Conservation (phyloP, 2,888 invertebrate genomes). For the Mesoligia furuncula region DNA sequence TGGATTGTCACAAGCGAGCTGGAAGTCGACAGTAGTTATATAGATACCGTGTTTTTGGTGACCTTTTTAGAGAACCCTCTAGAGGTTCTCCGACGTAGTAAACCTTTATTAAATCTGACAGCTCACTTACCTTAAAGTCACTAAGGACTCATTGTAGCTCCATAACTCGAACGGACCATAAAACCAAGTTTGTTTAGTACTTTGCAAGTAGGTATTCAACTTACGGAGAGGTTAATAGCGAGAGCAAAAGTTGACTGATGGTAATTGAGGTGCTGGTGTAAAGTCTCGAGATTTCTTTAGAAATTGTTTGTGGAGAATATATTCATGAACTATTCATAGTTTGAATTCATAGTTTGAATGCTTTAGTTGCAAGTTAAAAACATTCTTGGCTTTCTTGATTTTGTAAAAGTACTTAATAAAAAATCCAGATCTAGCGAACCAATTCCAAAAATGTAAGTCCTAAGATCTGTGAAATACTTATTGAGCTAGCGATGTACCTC, state of each 20-base stretch:
- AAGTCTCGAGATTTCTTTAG: slow-evolving; percentile 24
- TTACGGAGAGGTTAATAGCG: slow-evolving; percentile 39
- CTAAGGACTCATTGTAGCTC: slow-evolving; percentile 30
- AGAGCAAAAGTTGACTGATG: slow-evolving; percentile 25
- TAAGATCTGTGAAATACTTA: neutral
- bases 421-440: neutral
- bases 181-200: slow-evolving; percentile 48
- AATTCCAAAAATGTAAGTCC: neutral
- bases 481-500: neutral
- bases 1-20: neutral
- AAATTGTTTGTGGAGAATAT: slow-evolving; percentile 14
- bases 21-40: neutral
- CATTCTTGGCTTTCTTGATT: neutral
- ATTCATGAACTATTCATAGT: neutral
- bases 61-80: slow-evolving; percentile 14
- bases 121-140: slow-evolving; percentile 41
- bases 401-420: neutral
- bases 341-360: neutral
- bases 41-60: neutral
- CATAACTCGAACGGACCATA: slow-evolving; percentile 39
- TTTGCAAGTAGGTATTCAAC: slow-evolving; percentile 28
- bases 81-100: slow-evolving; percentile 14
- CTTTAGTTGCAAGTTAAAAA: neutral
- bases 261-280: slow-evolving; percentile 16
- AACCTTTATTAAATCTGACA: slow-evolving; percentile 41